Percentiles rank a stretch among this genome's conserved stretches.
Conservation (phyloP, 2,797 vertebrate species). For the Cirrhinus molitorella region DNA sequence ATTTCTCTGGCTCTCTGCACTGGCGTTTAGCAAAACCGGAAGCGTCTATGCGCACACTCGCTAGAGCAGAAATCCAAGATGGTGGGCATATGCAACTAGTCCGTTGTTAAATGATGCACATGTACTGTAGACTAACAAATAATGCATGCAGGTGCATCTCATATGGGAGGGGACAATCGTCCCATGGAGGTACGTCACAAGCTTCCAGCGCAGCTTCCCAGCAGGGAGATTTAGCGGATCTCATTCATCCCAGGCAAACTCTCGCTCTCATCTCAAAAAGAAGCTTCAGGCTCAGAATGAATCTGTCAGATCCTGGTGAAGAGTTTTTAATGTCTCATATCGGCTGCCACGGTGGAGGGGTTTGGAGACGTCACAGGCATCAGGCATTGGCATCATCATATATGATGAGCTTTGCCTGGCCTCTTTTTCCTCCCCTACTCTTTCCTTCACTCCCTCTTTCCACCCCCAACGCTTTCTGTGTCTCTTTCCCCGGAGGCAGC, state of each 20-base stretch:
- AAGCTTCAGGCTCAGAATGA: slow-evolving; percentile 32
- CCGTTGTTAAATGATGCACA: background rate
- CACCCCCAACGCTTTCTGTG: slow-evolving; percentile 24
- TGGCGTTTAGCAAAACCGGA: too few species aligned
- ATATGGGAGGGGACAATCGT: background rate
- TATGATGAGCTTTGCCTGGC: background rate
- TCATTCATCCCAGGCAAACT: slow-evolving; percentile 24
- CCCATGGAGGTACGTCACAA: background rate
- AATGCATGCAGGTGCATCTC: background rate
- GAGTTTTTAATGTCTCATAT: background rate
- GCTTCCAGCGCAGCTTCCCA: background rate
- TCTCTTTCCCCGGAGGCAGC: slow-evolving; percentile 43
- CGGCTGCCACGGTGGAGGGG: background rate
- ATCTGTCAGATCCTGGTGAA: slow-evolving; percentile 13
- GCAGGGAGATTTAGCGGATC: slow-evolving; percentile 21
- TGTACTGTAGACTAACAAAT: background rate
- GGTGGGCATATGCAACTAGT: too few species aligned
- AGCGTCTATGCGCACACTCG: too few species aligned
- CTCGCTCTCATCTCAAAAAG: slow-evolving; percentile 9
- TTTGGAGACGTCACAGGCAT: background rate
- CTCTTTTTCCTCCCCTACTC: slow-evolving; percentile 18
- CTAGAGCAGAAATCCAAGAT: too few species aligned
- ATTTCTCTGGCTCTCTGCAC: too few species aligned
- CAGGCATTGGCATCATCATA: slow-evolving; percentile 1
- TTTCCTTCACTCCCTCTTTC: slow-evolving; percentile 7